Evolutionary conservation across 2,888 invertebrate species (phyloP).

Genomic region (Brachynemurus nebulosus): DNA sequence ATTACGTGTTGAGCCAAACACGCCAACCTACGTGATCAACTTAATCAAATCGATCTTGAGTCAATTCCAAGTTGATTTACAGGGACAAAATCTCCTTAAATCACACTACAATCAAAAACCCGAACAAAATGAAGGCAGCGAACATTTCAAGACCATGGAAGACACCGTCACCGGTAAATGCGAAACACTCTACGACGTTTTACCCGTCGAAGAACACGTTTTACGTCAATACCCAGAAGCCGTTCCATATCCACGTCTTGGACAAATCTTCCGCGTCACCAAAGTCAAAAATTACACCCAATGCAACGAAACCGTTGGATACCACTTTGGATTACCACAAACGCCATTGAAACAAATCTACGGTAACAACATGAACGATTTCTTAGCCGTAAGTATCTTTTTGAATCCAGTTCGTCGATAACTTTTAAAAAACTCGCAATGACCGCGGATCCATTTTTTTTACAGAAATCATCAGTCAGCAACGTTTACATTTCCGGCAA

Average conservation of each 20-base stretch:
- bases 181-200: constrained; percentile 55
- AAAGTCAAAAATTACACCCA: constrained; percentile 51
- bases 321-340: constrained; percentile 48
- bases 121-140: constrained; percentile 1
- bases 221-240: constrained; percentile 39
- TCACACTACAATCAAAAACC: constrained; percentile 33
- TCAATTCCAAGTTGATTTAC: constrained; percentile 52
- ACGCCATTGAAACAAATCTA: constrained; percentile 37
- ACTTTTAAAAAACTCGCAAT: neutral
- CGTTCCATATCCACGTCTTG: constrained; percentile 34
- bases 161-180: constrained; percentile 55
- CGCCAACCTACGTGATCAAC: constrained; percentile 50
- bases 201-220: constrained; percentile 41
- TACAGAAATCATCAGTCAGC: constrained; percentile 37
- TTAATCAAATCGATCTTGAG: constrained; percentile 53
- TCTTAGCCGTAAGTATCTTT: constrained; percentile 32
- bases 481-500: constrained; percentile 40
- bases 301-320: constrained; percentile 45
- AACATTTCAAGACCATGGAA: constrained; percentile 43
- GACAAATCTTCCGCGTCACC: constrained; percentile 42
- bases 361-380: constrained; percentile 37
- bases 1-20: constrained; percentile 37
- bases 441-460: neutral
- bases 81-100: constrained; percentile 38
- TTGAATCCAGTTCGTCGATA: neutral